Base-by-base conservation (phyloP, 2,888 invertebrate genomes). In the Thymelicus sylvestris region DNA sequence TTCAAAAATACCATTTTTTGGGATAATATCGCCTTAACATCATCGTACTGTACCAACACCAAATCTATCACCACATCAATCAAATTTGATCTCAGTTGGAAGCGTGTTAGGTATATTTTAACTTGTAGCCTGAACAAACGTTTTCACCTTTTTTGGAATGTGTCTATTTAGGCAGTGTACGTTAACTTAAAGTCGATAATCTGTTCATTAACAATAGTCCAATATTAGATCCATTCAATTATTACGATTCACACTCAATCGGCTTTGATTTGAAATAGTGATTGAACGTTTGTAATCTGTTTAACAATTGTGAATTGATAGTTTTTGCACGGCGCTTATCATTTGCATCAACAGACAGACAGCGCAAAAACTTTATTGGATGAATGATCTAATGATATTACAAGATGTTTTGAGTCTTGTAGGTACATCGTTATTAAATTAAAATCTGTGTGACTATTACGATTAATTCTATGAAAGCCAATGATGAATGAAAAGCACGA, bases 141-240 rank as follows among this genome's bases (percentile, higher is more conserved):
- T 55, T 68, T 52, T 62, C 62, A 52, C 67, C 19, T 68, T 68
- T 44, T 47, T 15, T 10, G 24, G 31, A 52, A 67, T 50, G 19
- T 6, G 39, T 68, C 62, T 68, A 61, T 61, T 68, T 68, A 68
- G 68, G 63, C 63, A 19, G 44, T 48, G 63, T 63, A 68, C 15
- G 71, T 81, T 80, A 78, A 76, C 77, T 74, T 76, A 75, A 75
- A 78, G 74, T 75, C 76, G 80, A 83, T 85, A 86, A 86, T 87
- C 87, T 82, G 77, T 77, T 79, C 77, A 85, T 78, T 82, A 79
- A 76, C 76, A 80, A 79, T 76, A 74, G 77, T 75, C 84, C 82
- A 83, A 84, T 83, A 85, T 82, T 80, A 82, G 77, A 80, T 79
- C 78, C 78, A 83, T 83, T 86, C 83, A 83, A 83, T 86, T 85